A percentile compares a stretch with the other conserved stretches of the same genome.
Evolutionary conservation across 2,113 vertebrate species (phyloP).

Genomic region (Ctenodactylus gundi): DNA sequence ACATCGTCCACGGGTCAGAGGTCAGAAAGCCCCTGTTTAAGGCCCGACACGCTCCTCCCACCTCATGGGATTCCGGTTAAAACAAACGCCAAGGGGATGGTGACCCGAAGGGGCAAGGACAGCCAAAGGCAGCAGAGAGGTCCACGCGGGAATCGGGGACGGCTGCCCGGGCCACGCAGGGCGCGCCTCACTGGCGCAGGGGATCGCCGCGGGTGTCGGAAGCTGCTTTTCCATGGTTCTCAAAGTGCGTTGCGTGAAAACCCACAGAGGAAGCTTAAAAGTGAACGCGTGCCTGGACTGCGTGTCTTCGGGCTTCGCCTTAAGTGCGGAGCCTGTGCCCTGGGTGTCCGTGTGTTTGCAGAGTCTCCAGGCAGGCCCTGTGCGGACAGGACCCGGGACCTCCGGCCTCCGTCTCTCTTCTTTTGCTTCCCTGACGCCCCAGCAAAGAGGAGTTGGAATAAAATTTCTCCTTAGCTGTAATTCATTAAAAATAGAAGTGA

Average conservation of each 20-base stretch:
- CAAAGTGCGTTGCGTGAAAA: neutral
- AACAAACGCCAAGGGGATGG: neutral
- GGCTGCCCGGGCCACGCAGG: accelerated
- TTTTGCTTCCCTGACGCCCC: neutral
- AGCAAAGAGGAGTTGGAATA: neutral
- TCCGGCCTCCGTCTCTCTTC: neutral
- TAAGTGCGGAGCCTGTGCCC: neutral
- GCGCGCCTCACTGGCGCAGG: neutral
- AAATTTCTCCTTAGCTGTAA: neutral
- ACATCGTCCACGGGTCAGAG: neutral
- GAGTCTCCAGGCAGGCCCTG: neutral
- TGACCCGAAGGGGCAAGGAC: neutral
- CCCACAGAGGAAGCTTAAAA: neutral
- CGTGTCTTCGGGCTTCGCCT: neutral
- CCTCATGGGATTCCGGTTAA: neutral
- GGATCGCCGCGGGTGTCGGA: neutral
- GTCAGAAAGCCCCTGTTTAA: neutral
- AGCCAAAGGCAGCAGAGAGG: neutral
- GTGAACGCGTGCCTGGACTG: neutral
- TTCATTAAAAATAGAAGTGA: neutral
- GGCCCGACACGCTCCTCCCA: accelerated
- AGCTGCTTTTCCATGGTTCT: neutral
- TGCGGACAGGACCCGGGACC: neutral
- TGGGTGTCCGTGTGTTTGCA: neutral
- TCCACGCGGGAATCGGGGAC: neutral